These are phyloP conservation scores for Heteromurus nitidus DNA, from an alignment of 2,888 invertebrate species.

Conservation along the genomic window DNA sequence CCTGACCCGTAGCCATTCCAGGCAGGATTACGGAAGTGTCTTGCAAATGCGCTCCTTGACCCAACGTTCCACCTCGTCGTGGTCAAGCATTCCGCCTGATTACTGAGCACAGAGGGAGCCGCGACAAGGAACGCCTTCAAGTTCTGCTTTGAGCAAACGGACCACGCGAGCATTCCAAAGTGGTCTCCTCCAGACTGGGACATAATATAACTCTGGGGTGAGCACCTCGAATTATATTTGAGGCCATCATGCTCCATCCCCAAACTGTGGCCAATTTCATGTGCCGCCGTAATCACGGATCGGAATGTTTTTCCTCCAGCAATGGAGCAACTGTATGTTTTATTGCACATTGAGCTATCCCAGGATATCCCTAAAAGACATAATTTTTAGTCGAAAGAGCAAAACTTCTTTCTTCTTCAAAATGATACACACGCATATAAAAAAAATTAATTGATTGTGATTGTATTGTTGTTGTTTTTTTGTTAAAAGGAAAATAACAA, in stretches of 20 bases:
- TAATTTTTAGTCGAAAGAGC: background rate
- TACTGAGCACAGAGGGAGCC: conserved; percentile 34
- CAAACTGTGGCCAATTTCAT: conserved; percentile 41
- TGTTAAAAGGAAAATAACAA: too few relatives aligned
- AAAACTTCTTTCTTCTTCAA: background rate
- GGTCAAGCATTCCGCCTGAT: conserved; percentile 42
- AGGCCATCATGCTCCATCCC: conserved; percentile 40
- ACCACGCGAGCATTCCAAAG: conserved; percentile 42
- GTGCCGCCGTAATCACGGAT: conserved; percentile 41
- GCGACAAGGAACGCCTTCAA: conserved; percentile 33
- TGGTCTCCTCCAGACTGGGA: conserved; percentile 28
- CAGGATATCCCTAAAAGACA: conserved; percentile 40
- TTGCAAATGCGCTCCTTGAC: too few relatives aligned
- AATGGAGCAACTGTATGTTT: conserved; percentile 47
- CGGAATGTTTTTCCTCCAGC: conserved; percentile 46
- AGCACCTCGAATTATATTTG: conserved; percentile 37
- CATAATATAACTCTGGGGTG: conserved; percentile 40
- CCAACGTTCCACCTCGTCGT: background rate
- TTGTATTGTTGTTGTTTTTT: too few relatives aligned
- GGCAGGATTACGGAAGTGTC: too few relatives aligned
- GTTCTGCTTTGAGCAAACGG: conserved; percentile 43
- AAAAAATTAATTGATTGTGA: too few relatives aligned
- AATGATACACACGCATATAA: too few relatives aligned
- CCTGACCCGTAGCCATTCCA: too few relatives aligned
- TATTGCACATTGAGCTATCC: conserved; percentile 55